Conservation (phyloP, 2,797 vertebrate species). For the Lithobates pipiens region DNA sequence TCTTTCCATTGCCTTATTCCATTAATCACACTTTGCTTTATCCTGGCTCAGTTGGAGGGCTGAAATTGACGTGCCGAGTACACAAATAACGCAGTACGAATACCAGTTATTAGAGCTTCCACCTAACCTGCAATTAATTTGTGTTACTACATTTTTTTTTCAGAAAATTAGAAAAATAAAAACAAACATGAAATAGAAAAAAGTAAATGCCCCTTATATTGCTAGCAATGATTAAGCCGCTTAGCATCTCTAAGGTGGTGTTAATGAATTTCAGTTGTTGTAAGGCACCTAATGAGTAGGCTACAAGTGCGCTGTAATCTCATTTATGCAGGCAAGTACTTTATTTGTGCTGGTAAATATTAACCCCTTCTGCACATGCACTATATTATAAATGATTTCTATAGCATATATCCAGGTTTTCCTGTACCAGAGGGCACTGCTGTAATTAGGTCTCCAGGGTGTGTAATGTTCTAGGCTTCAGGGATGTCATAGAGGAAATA, state of each 20-base stretch:
- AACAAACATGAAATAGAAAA: not conserved
- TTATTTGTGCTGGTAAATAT: constrained; percentile 26
- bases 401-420: constrained; percentile 53
- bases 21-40: constrained; percentile 50
- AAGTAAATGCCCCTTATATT: constrained; percentile 40
- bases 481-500: constrained; percentile 52
- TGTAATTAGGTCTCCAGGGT: constrained; percentile 65
- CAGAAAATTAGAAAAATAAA: constrained; percentile 19
- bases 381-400: constrained; percentile 35
- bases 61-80: not conserved
- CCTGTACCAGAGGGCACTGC: constrained; percentile 47
- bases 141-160: constrained; percentile 33
- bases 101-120: constrained; percentile 41
- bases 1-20: constrained; percentile 35
- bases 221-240: constrained; percentile 32
- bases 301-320: constrained; percentile 22
- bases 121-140: constrained; percentile 53
- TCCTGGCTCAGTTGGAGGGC: constrained; percentile 41
- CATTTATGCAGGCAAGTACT: constrained; percentile 25
- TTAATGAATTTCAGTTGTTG: constrained; percentile 57
- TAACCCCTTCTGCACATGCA: constrained; percentile 23
- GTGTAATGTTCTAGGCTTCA: constrained; percentile 60
- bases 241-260: constrained; percentile 43
- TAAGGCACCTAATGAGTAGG: constrained; percentile 43
- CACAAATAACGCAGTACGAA: constrained; percentile 46